These are phyloP conservation scores for Meloidogyne hapla DNA, from an alignment of 1,140 invertebrate species.

Conservation along the genomic window DNA sequence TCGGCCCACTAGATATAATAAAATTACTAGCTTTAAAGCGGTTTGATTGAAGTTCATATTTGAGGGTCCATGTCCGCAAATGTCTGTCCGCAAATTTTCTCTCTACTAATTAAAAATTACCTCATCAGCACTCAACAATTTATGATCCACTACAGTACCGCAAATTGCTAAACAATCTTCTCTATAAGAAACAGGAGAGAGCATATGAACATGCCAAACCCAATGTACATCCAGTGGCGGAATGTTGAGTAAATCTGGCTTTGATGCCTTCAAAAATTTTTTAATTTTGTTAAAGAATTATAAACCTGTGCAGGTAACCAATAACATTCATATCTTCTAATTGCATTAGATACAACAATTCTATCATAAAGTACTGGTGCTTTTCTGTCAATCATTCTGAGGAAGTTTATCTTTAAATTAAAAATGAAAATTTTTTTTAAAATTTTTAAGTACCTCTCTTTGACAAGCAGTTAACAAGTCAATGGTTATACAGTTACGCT, in stretches of 20 bases:
- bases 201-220: conserved; percentile 67
- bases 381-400: conserved; percentile 63
- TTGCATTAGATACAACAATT: conserved; percentile 62
- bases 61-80: neutral
- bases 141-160: conserved; percentile 64
- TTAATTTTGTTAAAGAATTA: neutral
- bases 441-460: conserved; percentile 56
- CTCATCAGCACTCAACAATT: conserved; percentile 63
- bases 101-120: conserved; percentile 27
- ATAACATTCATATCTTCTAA: conserved; percentile 66
- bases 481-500: conserved; percentile 24
- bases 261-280: conserved; percentile 54
- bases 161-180: conserved; percentile 65
- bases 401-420: conserved; percentile 38
- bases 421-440: neutral
- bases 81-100: conserved; percentile 26
- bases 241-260: conserved; percentile 56
- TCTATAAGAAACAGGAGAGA: conserved; percentile 65
- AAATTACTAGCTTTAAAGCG: too few relatives aligned
- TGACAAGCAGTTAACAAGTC: conserved; percentile 53
- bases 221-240: conserved; percentile 68
- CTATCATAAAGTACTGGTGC: conserved; percentile 59
- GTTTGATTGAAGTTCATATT: too few relatives aligned
- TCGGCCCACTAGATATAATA: too few relatives aligned
- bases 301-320: conserved; percentile 66